Percentiles rank a stretch among this genome's conserved stretches.
These are phyloP conservation scores for Arizona elegans DNA, from an alignment of 2,113 vertebrate genomes.

Conservation along the genomic window DNA sequence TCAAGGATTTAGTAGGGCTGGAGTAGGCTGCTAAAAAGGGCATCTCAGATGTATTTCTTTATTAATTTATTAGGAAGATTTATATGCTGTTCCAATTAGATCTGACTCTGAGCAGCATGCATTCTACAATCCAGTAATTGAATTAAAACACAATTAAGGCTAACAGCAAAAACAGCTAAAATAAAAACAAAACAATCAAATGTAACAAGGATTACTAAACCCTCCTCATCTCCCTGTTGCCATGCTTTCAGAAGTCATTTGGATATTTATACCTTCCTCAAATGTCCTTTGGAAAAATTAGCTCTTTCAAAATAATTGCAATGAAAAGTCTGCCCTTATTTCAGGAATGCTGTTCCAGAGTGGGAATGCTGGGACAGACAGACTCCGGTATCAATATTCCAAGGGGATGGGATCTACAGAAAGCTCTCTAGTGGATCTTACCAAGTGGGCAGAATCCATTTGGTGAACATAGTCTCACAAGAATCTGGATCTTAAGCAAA, in stretches of 20 bases:
- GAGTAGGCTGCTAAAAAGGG: neutral
- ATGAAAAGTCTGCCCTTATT: neutral
- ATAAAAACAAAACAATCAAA: neutral
- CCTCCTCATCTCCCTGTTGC: neutral
- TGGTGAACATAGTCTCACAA: neutral
- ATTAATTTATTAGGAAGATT: neutral
- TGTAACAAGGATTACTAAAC: neutral
- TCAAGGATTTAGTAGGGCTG: neutral
- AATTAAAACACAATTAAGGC: neutral
- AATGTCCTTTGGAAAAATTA: neutral
- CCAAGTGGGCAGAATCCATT: neutral
- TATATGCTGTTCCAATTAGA: neutral
- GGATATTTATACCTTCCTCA: neutral
- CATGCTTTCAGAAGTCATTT: neutral
- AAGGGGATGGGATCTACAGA: neutral
- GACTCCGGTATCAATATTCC: neutral
- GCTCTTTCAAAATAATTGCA: neutral
- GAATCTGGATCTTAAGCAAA: neutral
- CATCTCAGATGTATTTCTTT: neutral
- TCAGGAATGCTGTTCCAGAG: neutral
- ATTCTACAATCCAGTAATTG: neutral
- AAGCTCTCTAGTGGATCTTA: neutral
- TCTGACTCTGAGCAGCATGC: neutral
- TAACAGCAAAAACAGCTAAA: neutral
- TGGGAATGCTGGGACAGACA: neutral